Base-by-base conservation (phyloP, 2,113 vertebrate species). In the Hemichromis elongatus region DNA sequence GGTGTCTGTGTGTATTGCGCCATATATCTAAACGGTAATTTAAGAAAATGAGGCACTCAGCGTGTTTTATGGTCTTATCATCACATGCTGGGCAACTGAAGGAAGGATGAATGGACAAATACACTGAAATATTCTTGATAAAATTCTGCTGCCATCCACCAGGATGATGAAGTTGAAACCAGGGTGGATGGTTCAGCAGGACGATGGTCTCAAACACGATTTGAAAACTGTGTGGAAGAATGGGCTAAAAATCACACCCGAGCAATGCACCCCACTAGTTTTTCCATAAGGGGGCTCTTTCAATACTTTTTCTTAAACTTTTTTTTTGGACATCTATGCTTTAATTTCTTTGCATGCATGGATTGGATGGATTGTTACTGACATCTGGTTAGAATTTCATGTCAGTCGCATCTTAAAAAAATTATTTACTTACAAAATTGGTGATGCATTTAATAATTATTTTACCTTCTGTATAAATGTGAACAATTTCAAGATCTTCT, bases 361-460 rank as follows among this genome's bases (percentile, higher is more conserved):
- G 55, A 52, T 9, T 52, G 50, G 18, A 30, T 59, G 18, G 56
- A 26, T 30, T 57, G 56, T 57, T 57, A 30, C 26, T 30, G 55
- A 57, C 56, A 57, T 30, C 56, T 30, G 56, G 56, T 57, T 57
- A 57, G 56, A 57, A 57, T 57, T 30, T 57, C 56, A 57, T 0
- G 8, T 57, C 0, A 30, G 7, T 57, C 16, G 0, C 28, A 57
- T 14, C 26, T 57, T 57, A 30, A 30, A 14, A 30, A 59, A 59
- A 18, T 30, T 59, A 3, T 59, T 59, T 57, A 57, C 56, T 57
- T 57, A 57, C 26, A 57, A 30, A 57, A 14, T 57, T 57, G 26
- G 5, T 57, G 56, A 0, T 0, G 3, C 18, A 26, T 57, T 57
- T 26, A 57, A 57, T 57, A 13, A 7, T 57, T 30, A 9, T 57